phyloP scores from a whole-genome alignment of 2,113 vertebrate species.

The Machaerirhynchus nigripectus region DNA sequence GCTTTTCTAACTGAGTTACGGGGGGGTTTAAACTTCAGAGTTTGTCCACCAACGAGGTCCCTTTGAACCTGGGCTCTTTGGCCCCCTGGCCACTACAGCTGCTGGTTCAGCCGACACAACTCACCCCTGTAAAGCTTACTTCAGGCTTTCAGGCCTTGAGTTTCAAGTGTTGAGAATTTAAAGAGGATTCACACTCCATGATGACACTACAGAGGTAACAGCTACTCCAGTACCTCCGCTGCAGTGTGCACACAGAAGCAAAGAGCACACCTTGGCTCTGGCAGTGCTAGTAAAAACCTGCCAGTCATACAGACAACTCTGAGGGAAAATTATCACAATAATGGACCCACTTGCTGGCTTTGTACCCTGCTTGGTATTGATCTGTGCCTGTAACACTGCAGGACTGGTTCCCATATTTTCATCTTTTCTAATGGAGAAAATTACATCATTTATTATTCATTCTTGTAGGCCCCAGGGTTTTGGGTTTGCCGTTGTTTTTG shows the following conservation, averaged over 20 bases:
- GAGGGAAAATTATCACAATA: background rate
- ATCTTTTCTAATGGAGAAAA: background rate
- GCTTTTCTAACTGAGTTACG: too few species aligned
- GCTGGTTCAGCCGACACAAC: too few species aligned
- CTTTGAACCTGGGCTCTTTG: too few species aligned
- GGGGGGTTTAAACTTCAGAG: too few species aligned
- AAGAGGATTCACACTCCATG: background rate
- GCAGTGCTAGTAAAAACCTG: background rate
- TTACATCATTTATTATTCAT: background rate
- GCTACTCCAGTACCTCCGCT: background rate
- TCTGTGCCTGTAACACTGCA: background rate
- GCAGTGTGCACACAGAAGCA: fast-evolving
- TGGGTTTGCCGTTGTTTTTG: background rate
- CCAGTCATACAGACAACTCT: background rate
- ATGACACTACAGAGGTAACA: background rate
- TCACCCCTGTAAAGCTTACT: background rate
- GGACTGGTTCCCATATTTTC: background rate
- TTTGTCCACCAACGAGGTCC: too few species aligned
- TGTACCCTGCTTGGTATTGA: background rate
- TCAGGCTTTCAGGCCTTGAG: background rate
- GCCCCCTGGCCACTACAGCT: too few species aligned
- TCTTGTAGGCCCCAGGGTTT: background rate
- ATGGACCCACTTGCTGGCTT: background rate
- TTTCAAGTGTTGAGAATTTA: background rate
- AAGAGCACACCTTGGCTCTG: background rate